A percentile compares a stretch with the other conserved stretches of the same genome.
Evolutionary conservation across 2,113 vertebrate species (phyloP).

Genomic region (Catagonus wagneri): DNA sequence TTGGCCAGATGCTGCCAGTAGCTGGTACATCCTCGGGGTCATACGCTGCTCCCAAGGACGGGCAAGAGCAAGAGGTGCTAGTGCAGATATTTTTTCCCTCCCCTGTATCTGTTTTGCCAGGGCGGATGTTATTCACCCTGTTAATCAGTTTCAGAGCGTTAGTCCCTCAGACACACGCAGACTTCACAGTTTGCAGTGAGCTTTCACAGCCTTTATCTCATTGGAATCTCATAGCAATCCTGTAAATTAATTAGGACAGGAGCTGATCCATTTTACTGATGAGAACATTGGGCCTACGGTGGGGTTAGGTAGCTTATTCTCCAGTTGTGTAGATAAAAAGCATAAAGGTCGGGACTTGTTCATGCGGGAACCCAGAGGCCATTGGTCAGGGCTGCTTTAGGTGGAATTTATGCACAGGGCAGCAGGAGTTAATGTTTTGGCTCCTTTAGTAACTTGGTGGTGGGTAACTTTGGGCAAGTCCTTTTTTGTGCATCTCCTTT

Average conservation of each 20-base stretch:
- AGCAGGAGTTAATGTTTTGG: background rate
- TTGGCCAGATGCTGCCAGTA: constrained; percentile 56
- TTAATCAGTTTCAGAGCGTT: constrained; percentile 38
- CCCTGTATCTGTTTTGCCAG: constrained; percentile 24
- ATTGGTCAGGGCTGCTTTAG: background rate
- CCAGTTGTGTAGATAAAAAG: background rate
- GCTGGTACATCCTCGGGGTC: constrained; percentile 6
- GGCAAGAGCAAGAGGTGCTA: constrained; percentile 11
- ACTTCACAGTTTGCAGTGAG: constrained; percentile 6
- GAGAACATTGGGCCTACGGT: constrained; percentile 31
- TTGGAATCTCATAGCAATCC: background rate
- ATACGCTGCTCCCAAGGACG: constrained; percentile 43
- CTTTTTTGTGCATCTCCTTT: constrained; percentile 14
- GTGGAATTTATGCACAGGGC: background rate
- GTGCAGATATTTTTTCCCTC: background rate
- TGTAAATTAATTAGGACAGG: background rate
- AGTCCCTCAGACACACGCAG: background rate
- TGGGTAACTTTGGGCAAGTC: background rate
- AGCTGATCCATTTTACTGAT: constrained; percentile 52
- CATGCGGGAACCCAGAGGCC: background rate
- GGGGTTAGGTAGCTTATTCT: background rate
- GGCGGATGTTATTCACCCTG: constrained; percentile 28
- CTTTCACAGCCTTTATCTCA: constrained; percentile 1
- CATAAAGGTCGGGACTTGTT: background rate
- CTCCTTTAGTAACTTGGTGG: background rate